Conservation (phyloP, 2,113 vertebrate species). For the Origma solitaria region DNA sequence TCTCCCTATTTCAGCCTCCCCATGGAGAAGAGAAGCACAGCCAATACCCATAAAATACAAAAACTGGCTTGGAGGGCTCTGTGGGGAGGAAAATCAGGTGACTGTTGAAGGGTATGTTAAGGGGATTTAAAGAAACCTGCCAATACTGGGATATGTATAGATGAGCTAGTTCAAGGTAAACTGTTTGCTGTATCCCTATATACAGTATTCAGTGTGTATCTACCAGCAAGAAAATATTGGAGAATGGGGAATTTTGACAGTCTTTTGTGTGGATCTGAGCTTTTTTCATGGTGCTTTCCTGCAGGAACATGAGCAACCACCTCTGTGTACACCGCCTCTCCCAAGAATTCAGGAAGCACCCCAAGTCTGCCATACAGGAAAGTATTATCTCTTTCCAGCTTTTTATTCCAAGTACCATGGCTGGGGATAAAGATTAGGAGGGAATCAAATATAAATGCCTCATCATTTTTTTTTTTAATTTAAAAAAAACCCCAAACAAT, state of each 20-base stretch:
- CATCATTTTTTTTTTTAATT: accelerated
- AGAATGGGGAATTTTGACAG: background rate
- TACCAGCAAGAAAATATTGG: background rate
- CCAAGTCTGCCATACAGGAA: background rate
- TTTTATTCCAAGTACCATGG: background rate
- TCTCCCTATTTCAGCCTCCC: accelerated
- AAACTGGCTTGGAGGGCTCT: background rate
- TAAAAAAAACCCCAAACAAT: background rate
- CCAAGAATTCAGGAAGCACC: accelerated
- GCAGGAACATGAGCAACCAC: background rate
- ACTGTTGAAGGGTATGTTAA: background rate
- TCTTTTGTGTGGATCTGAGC: background rate
- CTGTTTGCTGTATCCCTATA: background rate
- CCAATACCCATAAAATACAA: background rate
- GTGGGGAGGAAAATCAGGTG: background rate
- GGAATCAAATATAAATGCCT: background rate
- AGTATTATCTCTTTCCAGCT: background rate
- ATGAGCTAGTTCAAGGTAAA: background rate
- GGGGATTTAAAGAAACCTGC: background rate
- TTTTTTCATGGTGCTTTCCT: background rate
- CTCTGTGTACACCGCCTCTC: background rate
- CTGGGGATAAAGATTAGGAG: background rate
- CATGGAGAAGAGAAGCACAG: background rate
- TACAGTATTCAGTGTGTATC: background rate
- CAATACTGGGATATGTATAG: accelerated